Evolutionary conservation across 2,113 vertebrate species (phyloP), one percentile per base, ranked within the genome.

Genomic region (Calidris pugnax): DNA sequence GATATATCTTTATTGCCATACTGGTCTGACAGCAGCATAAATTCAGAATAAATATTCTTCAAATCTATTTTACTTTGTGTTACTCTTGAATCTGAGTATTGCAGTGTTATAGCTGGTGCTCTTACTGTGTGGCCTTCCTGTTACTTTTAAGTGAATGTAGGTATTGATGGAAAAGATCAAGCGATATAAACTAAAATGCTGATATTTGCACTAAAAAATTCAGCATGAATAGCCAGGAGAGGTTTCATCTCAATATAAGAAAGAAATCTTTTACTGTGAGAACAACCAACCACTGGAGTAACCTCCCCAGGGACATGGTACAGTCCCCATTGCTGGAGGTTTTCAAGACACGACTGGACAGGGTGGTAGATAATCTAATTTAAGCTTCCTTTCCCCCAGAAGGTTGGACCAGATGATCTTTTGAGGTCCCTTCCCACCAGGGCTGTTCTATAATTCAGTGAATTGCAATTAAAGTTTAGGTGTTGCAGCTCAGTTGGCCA

Each of bases 251-350:
- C 1, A 3, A 12, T 76, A 5, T 19, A 50, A 76, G 47, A 75
- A 41, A 85, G 22, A 3, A 4, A 3, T 53, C 37, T 59, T 45
- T 72, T 53, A 5, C n/a, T 11, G 28, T 71, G 26, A 68, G 51
- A 62, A 5, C 30, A 53, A 9, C 55, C 22, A 17, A 2, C 74
- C 24, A 14, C 39, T 84, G 53, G 19, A 77, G 2, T 51, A 83
- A 45, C 11, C 17, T 89, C 57, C 11, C 32, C 11, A 50, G 43
- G 30, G 39, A 28, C 0, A 0, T 30, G 15, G 9, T 64, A 8
- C 55, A 69, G 33, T 72, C 33, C 6, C 24, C 9, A 11, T 68
- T 1, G 2, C 20, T 86, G 39, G 26, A 62, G 20, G 5, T 32
- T 90, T 68, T 84, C 60, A 39, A 60, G 18, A 81, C 1, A 8